Base-by-base conservation (phyloP, 2,888 invertebrate genomes). In the Leptinotarsa rubiginosa region DNA sequence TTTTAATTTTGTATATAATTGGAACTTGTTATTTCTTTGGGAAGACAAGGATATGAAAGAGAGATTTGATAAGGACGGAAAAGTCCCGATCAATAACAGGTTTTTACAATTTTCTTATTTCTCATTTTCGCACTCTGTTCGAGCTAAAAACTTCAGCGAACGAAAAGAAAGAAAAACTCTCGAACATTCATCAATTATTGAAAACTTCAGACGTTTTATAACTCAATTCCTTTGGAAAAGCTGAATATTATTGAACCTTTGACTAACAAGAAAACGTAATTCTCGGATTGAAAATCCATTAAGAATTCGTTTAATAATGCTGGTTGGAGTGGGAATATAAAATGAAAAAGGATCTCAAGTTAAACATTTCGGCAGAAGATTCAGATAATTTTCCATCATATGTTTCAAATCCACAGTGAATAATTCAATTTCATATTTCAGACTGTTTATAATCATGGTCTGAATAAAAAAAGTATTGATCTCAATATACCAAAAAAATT, bases 1-100 rank as follows among this genome's bases (percentile, higher is more conserved):
- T 87, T 87, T 87, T 87, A 87, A 87, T 87, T 87, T 87, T 86
- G 86, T 86, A 86, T 86, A 87, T 87, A 87, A 87, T 87, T 87
- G 86, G 86, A 85, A 86, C 84, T 86, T 84, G 85, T 86, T 86
- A 86, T 86, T 86, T 85, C 85, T 84, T 85, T 84, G 83, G 83
- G 77, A 78, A 80, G 83, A 84, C 79, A 78, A 76, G 81, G 83
- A 84, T 78, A 81, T 79, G 79, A 84, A 81, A 80, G 79, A 81
- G 82, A 75, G 79, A 79, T 77, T 75, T 70, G 75, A 80, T 73
- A 72, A 70, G 77, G 79, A 78, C 50, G 66, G 77, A 75, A 70
- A 73, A 73, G 68, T 41, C 68, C 69, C 66, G 77, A 79, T 80
- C 80, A 77, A 80, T 79, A 79, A 20, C 76, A 74, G 77, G 79